These are phyloP conservation scores for Solenodon paradoxus DNA, from an alignment of 2,113 vertebrate species.

Conservation along the genomic window DNA sequence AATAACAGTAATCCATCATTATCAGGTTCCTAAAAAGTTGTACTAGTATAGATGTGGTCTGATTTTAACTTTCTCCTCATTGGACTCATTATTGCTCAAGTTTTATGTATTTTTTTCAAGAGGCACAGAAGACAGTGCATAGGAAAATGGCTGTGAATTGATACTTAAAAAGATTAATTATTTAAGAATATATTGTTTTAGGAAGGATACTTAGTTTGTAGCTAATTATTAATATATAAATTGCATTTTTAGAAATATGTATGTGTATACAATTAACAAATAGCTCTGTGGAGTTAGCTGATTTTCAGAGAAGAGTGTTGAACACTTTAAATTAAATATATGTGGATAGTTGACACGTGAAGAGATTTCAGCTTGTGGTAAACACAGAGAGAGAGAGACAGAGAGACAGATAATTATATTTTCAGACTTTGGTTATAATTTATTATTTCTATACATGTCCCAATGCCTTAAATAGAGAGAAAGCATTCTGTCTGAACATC, in stretches of 20 bases:
- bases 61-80: neutral
- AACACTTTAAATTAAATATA: neutral
- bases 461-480: neutral
- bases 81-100: neutral
- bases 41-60: neutral
- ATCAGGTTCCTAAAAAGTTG: neutral
- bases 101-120: neutral
- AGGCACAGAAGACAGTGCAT: neutral
- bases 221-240: neutral
- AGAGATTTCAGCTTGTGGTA: neutral
- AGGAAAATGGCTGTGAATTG: neutral
- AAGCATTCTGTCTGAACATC: neutral
- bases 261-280: neutral
- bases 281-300: neutral
- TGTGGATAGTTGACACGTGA: neutral
- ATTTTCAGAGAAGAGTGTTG: neutral
- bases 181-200: neutral
- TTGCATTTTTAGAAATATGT: neutral
- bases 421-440: neutral
- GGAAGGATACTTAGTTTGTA: neutral
- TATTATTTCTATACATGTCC: neutral
- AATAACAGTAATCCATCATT: neutral
- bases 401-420: neutral
- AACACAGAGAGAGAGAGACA: too few relatives aligned
- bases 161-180: neutral